Evolutionary conservation across 2,113 vertebrate genomes (phyloP).

Genomic region (Pygoscelis adeliae): DNA sequence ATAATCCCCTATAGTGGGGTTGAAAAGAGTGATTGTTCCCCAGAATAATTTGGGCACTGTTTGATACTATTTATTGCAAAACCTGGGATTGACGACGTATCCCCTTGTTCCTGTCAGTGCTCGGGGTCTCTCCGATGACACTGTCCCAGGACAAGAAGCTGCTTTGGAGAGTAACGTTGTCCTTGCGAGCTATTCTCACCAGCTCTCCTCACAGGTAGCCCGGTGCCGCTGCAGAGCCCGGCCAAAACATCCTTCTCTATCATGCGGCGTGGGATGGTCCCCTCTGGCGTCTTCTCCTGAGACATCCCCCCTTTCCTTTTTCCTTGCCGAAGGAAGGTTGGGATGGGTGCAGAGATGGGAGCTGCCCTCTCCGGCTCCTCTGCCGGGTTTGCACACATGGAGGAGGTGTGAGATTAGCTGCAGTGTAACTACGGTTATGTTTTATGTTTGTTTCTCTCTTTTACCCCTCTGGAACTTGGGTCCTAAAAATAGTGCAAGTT

Average conservation of each 20-base stretch:
- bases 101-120: too few species aligned
- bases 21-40: neutral
- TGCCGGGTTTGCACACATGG: rapidly evolving
- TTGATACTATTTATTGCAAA: neutral
- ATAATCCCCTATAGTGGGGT: rapidly evolving
- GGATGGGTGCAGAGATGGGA: neutral
- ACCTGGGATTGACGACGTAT: neutral
- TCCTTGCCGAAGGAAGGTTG: neutral
- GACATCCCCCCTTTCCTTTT: neutral
- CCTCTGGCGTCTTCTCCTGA: neutral
- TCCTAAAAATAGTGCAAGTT: slow-evolving; percentile 76
- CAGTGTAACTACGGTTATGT: neutral
- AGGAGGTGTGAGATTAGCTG: neutral
- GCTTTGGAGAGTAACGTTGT: neutral
- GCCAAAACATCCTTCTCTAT: neutral
- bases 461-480: slow-evolving; percentile 35
- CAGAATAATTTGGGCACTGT: neutral
- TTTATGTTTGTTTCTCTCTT: neutral
- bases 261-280: rapidly evolving
- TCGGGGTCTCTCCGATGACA: rapidly evolving
- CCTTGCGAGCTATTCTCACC: neutral
- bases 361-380: neutral
- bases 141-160: neutral
- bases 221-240: too few species aligned
- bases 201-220: neutral